Evolutionary conservation across 1,140 invertebrate genomes (phyloP), one percentile per base, ranked within the genome.

Genomic region (Araneus ventricosus): DNA sequence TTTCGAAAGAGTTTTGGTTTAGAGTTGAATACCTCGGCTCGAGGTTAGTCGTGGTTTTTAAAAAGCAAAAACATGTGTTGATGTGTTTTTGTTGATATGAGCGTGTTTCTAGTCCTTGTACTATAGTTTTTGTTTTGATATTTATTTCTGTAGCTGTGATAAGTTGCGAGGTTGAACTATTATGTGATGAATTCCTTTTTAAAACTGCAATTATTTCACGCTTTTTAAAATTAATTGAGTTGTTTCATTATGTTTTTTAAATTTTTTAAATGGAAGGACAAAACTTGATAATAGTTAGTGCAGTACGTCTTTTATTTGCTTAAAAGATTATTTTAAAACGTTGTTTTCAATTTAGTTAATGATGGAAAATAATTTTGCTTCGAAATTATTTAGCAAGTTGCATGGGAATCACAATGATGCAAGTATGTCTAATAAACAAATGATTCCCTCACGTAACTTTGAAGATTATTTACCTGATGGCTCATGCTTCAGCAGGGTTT

Each of bases 401-500:
- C 41, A 82, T 39, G 37, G 37, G 6, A 41, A 52, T 37, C 5
- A n/a, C 37, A 22, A 7, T 37, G 89, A 90, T 61, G 34, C 57
- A 8, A 45, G 39, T 39, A 45, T 41, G 27, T 45, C 24, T 34
- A 57, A 70, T 67, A 92, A 92, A 84, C 22, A 92, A 61, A 59
- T 82, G 4, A 24, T n/a, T 34, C 14, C 24, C 0, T 41, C 61
- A 3, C 39, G 45, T 24, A 70, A 86, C 1, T 67, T 70, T 30
- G 63, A 52, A 57, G 87, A 89, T 24, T 59, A 93, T 84, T 87
- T 93, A 39, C 93, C 93, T 34, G 93, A 93, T 61, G 93, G 93
- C 22, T 93, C 93, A 39, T 93, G 93, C 82, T 93, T 93, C 41
- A 93, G 93, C 80, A 79, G 93, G 52, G 59, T 90, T 67, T 70